Conservation (phyloP, 2,888 invertebrate species). For the Deroplatys truncata region DNA sequence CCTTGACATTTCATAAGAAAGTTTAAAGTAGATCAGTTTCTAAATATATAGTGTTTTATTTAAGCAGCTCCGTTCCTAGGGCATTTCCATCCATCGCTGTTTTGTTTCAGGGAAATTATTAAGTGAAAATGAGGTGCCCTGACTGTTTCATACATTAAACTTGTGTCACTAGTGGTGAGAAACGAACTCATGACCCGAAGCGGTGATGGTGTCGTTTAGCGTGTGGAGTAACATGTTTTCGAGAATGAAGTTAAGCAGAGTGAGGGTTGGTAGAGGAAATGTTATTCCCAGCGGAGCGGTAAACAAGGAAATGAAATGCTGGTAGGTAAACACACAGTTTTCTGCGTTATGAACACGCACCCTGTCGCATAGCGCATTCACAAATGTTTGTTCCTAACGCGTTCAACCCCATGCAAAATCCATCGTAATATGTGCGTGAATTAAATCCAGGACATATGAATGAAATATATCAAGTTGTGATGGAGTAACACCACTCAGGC, state of each 20-base stretch:
- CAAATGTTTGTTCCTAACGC: neutral
- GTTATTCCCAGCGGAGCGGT: neutral
- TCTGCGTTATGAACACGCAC: neutral
- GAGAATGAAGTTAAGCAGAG: neutral
- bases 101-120: too few species aligned
- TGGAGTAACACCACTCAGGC: too few species aligned
- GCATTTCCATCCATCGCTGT: too few species aligned
- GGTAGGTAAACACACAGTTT: neutral
- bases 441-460: too few species aligned
- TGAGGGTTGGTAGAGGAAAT: neutral
- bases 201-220: neutral
- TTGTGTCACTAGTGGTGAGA: neutral
- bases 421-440: too few species aligned
- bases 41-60: too few species aligned
- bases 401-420: too few species aligned
- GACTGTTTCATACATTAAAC: neutral
- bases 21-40: too few species aligned
- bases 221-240: neutral
- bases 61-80: too few species aligned
- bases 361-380: neutral
- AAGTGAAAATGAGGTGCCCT: neutral
- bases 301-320: neutral
- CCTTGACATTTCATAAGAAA: too few species aligned
- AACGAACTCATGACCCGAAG: neutral
- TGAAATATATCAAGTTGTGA: too few species aligned